Conservation (phyloP, 1,140 invertebrate species). For the Grapholita molesta region DNA sequence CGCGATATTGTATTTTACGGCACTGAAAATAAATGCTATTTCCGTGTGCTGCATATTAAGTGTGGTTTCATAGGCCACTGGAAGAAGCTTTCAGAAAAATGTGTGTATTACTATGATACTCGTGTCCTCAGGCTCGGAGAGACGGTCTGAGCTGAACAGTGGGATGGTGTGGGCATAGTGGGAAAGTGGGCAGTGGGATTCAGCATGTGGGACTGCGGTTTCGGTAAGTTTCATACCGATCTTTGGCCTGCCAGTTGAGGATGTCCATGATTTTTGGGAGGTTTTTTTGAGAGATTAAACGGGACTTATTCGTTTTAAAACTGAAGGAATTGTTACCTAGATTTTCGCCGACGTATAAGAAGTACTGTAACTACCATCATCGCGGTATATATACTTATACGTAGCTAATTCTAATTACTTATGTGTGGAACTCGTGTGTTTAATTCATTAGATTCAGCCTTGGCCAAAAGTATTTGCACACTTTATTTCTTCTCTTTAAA, state of each 20-base stretch:
- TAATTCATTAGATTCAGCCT: too few species aligned
- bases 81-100: conserved; percentile 3
- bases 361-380: too few species aligned
- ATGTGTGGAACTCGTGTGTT: too few species aligned
- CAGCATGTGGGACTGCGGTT: not conserved
- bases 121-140: not conserved
- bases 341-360: too few species aligned
- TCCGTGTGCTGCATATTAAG: not conserved
- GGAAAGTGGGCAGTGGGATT: not conserved
- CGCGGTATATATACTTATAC: too few species aligned
- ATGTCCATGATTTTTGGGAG: not conserved
- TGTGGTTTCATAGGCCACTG: not conserved
- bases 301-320: not conserved
- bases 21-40: not conserved
- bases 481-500: too few species aligned
- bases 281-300: not conserved
- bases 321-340: too few species aligned
- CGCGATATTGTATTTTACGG: not conserved
- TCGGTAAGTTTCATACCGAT: not conserved
- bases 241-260: not conserved
- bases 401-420: too few species aligned
- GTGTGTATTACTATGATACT: conserved; percentile 9
- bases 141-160: not conserved
- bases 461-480: too few species aligned
- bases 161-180: conserved; percentile 9